Conservation (phyloP, 2,888 invertebrate species). For the Blera fallax region DNA sequence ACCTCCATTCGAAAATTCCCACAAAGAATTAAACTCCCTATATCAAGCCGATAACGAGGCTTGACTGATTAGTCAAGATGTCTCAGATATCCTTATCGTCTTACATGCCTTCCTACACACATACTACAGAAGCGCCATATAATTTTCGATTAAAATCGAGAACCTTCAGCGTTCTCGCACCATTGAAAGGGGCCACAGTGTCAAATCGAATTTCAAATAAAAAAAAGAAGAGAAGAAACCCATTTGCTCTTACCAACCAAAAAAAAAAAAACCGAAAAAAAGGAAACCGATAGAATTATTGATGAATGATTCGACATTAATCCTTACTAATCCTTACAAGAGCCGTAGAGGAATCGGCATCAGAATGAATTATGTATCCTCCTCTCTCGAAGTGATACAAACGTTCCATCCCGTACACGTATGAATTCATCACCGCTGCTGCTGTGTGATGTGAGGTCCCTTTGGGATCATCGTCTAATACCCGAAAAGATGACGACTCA, state of each 20-base stretch:
- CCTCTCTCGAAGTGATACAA: slow-evolving; percentile 43
- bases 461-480: slow-evolving; percentile 62
- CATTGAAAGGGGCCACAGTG: slow-evolving; percentile 51
- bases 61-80: slow-evolving; percentile 51
- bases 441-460: slow-evolving; percentile 45
- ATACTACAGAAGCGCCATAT: slow-evolving; percentile 66
- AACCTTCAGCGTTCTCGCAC: slow-evolving; percentile 15
- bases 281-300: slow-evolving; percentile 72
- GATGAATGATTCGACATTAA: slow-evolving; percentile 81
- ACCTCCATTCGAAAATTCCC: slow-evolving; percentile 20
- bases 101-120: slow-evolving; percentile 30
- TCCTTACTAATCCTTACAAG: slow-evolving; percentile 75
- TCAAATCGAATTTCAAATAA: slow-evolving; percentile 58
- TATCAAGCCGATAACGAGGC: slow-evolving; percentile 8
- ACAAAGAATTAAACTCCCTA: neutral
- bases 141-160: slow-evolving; percentile 47
- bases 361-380: slow-evolving; percentile 62
- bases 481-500: slow-evolving; percentile 68
- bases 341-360: slow-evolving; percentile 26
- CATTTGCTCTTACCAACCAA: slow-evolving; percentile 18
- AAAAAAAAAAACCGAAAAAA: slow-evolving; percentile 22
- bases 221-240: slow-evolving; percentile 38
- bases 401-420: slow-evolving; percentile 20
- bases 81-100: slow-evolving; percentile 54
- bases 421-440: slow-evolving; percentile 32